phyloP scores from a whole-genome alignment of 2,797 vertebrate genomes.

The Lophura swinhoii region DNA sequence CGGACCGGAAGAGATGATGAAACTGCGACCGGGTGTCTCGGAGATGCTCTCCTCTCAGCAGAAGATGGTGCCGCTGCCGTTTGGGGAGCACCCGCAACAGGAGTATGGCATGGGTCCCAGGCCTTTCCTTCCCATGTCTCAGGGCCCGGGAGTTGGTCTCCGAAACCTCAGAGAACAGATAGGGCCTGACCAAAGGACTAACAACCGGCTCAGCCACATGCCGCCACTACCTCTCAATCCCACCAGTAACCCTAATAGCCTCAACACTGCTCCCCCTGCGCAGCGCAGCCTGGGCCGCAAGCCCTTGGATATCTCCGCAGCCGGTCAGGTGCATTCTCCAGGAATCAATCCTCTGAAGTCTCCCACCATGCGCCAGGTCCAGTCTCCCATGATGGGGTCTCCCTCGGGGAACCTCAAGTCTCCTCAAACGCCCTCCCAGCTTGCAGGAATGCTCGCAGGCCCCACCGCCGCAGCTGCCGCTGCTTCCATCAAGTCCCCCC shows the following conservation, averaged over 20 bases:
- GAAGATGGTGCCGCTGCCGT: slow-evolving; percentile 91
- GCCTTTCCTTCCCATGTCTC: slow-evolving; percentile 89
- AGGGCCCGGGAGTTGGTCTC: slow-evolving; percentile 82
- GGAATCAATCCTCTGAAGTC: slow-evolving; percentile 97
- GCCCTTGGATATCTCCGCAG: slow-evolving; percentile 93
- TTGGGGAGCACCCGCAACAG: slow-evolving; percentile 92
- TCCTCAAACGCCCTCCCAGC: slow-evolving; percentile 97
- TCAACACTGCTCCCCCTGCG: slow-evolving; percentile 84
- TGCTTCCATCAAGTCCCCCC: slow-evolving; percentile 97
- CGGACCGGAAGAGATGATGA: slow-evolving; percentile 84
- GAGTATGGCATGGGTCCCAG: slow-evolving; percentile 94
- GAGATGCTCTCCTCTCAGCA: slow-evolving; percentile 85
- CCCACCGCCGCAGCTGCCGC: slow-evolving; percentile 89
- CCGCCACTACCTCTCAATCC: slow-evolving; percentile 90
- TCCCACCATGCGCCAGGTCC: slow-evolving; percentile 96
- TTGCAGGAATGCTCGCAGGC: slow-evolving; percentile 95
- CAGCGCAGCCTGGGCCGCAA: slow-evolving; percentile 91
- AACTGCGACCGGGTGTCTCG: slow-evolving; percentile 76
- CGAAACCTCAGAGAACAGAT: slow-evolving; percentile 92
- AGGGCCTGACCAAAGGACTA: slow-evolving; percentile 95
- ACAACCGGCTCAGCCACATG: slow-evolving; percentile 95
- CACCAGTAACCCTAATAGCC: slow-evolving; percentile 82
- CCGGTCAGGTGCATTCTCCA: slow-evolving; percentile 93
- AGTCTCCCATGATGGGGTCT: slow-evolving; percentile 98
- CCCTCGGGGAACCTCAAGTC: slow-evolving; percentile 99